Evolutionary conservation across 37 sponge, comb jelly and placozoan species (phyloP), one percentile per base, ranked within the genome.

Genomic region (Ianthella basta): DNA sequence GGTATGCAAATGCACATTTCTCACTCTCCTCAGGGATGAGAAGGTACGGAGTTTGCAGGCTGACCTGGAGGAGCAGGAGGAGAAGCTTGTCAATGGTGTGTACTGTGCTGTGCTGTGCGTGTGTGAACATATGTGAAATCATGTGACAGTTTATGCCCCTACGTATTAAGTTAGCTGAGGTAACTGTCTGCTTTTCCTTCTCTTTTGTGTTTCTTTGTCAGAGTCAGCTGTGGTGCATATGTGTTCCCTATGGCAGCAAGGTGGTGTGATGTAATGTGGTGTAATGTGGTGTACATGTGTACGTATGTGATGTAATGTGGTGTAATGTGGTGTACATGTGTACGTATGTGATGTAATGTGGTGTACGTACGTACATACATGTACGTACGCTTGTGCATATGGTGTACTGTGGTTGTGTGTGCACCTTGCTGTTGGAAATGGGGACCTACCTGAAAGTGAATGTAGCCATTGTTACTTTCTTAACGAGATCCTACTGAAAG

Each of bases 261-360:
- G 50, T 44, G 50, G 3, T 44, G 50, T 44, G 27, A 61, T 25
- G n/a, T 61, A 23, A 61, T 25, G 27, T 61, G 63, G 13, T 61
- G 27, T 61, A 61, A 23, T 61, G n/a, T 27, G 29, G 35, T 69
- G 34, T 53, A 41, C 13, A 41, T 40, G 24, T 75, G 78, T n/a
- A 4, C 6, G 16, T 21, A 75, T 75, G 25, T 75, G 78, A 75
- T n/a, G 78, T 75, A 75, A 36, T 75, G 38, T 34, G 72, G 5
- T 32, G 20, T 32, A 40, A 75, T 21, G n/a, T 75, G 44, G 41
- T 2, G 38, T 75, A 53, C n/a, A 32, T 72, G 73, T 33, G 73
- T 37, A 72, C 23, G 78, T 75, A 41, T 53, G 37, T 34, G 72
- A 18, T 18, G 20, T 32, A 40, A 41, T 21, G n/a, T 75, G 44